Percentiles rank a stretch among this genome's conserved stretches.
Evolutionary conservation across 2,113 vertebrate genomes (phyloP).

Genomic region (Microtus ochrogaster): DNA sequence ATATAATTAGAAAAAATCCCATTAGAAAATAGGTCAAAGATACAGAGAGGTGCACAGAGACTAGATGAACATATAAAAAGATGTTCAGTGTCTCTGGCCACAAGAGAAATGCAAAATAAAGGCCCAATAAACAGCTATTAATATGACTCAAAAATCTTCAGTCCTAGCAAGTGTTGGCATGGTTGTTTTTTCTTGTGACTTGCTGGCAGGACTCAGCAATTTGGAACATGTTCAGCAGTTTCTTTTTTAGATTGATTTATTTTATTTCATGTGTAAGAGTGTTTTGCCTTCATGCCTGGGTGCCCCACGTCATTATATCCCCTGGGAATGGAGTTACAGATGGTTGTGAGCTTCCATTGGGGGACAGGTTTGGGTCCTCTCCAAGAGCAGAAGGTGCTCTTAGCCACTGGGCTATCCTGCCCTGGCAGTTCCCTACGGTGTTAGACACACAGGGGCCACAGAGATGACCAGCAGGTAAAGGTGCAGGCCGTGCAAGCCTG

Average conservation of each 20-base stretch:
- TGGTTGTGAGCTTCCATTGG: background rate
- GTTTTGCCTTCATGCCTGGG: background rate
- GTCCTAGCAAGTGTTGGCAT: background rate
- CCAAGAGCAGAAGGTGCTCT: background rate
- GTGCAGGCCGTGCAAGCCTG: background rate
- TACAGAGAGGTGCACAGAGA: background rate
- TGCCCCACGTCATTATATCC: background rate
- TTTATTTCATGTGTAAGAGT: background rate
- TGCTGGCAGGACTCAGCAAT: background rate
- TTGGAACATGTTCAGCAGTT: background rate
- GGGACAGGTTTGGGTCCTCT: background rate
- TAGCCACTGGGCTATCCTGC: background rate
- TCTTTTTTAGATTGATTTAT: background rate
- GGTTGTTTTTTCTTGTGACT: background rate
- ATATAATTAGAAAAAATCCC: background rate
- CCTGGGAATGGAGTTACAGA: background rate
- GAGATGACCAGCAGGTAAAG: no score
- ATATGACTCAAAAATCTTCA: background rate
- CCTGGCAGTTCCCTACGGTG: background rate
- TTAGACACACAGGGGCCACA: background rate
- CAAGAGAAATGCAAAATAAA: constrained; percentile 40
- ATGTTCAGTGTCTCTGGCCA: background rate
- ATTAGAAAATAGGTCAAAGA: constrained; percentile 11
- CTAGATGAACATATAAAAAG: background rate
- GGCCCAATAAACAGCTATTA: background rate